phyloP scores from a whole-genome alignment of 2,113 vertebrate genomes.

The Scopus umbretta region DNA sequence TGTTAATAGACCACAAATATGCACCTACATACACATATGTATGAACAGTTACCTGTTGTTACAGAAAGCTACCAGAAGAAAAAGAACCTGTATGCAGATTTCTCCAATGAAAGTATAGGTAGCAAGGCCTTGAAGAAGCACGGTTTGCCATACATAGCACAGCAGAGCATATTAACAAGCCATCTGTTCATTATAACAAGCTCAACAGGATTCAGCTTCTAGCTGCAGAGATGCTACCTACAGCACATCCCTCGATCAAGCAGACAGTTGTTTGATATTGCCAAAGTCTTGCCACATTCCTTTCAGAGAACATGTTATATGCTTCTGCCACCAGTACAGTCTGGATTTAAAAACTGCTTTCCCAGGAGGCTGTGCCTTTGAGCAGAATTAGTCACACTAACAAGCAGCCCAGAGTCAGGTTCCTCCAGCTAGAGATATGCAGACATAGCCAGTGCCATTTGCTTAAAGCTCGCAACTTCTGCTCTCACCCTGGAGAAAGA shows the following conservation, averaged over 20 bases:
- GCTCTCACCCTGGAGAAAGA: not conserved
- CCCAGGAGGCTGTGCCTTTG: not conserved
- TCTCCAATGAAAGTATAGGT: not conserved
- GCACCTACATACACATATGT: not conserved
- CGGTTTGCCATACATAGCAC: not conserved
- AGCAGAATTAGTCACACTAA: constrained; percentile 29
- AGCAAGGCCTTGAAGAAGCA: not conserved
- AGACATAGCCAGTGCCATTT: not conserved
- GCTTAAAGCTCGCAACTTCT: not conserved
- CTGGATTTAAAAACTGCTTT: constrained; percentile 3
- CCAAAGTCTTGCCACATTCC: constrained; percentile 22
- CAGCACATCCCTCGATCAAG: constrained; percentile 7
- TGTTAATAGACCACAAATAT: not conserved
- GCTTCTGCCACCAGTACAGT: not conserved
- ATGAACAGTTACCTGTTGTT: not conserved
- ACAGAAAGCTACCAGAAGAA: not conserved
- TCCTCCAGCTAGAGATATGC: not conserved
- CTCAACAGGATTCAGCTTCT: constrained; percentile 45
- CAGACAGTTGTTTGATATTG: constrained; percentile 8
- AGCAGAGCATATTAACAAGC: constrained; percentile 30
- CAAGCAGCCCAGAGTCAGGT: not conserved
- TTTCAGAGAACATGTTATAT: not conserved
- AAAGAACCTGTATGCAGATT: not conserved
- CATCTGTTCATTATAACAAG: constrained; percentile 50
- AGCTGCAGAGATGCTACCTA: constrained; percentile 43